These are phyloP conservation scores for Drosophila aldrichi DNA, from an alignment of 2,888 invertebrate genomes.

Conservation along the genomic window DNA sequence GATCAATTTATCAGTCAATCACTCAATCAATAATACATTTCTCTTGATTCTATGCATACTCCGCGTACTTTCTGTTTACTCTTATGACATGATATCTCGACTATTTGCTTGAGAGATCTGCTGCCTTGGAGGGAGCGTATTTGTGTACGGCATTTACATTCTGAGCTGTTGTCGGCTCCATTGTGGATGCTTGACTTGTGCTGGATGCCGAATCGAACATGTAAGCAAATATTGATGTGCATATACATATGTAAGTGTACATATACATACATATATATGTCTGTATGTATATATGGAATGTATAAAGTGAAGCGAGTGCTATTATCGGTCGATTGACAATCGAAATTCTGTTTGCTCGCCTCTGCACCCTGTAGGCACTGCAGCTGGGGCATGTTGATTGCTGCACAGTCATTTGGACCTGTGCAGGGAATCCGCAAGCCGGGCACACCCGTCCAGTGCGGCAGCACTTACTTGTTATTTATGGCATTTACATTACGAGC, in stretches of 20 bases:
- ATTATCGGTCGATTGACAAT: constrained; percentile 51
- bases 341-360: constrained; percentile 18
- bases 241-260: neutral
- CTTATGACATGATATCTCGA: neutral
- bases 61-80: neutral
- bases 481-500: constrained; percentile 54
- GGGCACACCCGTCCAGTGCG: neutral
- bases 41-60: neutral
- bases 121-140: neutral
- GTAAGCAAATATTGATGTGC: neutral
- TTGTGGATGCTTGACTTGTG: constrained; percentile 7
- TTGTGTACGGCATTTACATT: neutral
- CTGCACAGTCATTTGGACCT: too few relatives aligned
- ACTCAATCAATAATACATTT: neutral
- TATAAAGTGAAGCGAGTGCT: constrained; percentile 24
- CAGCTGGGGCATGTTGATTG: neutral
- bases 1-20: too few relatives aligned
- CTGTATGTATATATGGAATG: neutral
- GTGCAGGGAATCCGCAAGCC: neutral
- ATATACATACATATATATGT: neutral
- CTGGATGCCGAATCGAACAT: constrained; percentile 13
- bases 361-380: neutral
- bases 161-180: neutral
- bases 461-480: constrained; percentile 49
- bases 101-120: constrained; percentile 11